Conservation (phyloP, 2,888 invertebrate genomes). For the Thelaira solivaga region DNA sequence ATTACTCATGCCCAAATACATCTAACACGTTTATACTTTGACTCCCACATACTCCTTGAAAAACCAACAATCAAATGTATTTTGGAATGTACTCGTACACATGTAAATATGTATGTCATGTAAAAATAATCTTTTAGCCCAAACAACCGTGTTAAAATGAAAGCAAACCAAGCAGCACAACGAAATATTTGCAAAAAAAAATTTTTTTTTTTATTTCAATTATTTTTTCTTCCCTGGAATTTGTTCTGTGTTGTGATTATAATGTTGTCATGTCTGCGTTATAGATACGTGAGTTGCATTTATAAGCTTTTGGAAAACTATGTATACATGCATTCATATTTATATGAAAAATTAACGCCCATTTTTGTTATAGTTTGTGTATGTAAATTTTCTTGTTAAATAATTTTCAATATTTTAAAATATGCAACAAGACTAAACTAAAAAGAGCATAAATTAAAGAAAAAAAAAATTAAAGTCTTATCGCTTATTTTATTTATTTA, state of each 20-base stretch:
- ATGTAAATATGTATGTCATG: not conserved
- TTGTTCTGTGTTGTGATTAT: slow-evolving; percentile 13
- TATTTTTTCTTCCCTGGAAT: slow-evolving; percentile 5
- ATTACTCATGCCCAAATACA: slow-evolving; percentile 41
- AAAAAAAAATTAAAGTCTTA: too few relatives aligned
- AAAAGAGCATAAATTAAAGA: too few relatives aligned
- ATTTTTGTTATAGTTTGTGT: not conserved
- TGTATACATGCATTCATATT: not conserved
- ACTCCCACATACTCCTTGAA: not conserved
- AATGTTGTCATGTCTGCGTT: slow-evolving; percentile 30
- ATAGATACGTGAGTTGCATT: slow-evolving; percentile 36
- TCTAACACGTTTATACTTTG: not conserved
- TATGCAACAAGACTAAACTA: not conserved
- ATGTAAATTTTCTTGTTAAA: not conserved
- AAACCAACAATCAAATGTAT: not conserved
- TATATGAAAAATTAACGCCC: not conserved
- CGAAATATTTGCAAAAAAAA: slow-evolving; percentile 2
- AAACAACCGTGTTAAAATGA: slow-evolving; percentile 25
- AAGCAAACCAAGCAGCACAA: slow-evolving; percentile 14
- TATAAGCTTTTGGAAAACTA: not conserved
- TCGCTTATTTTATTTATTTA: too few relatives aligned
- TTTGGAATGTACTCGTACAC: not conserved
- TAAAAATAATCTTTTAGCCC: slow-evolving; percentile 27
- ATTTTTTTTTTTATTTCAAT: not conserved
- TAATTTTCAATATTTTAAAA: not conserved